Evolutionary conservation across 1,140 invertebrate genomes (phyloP), one percentile per base, ranked within the genome.

Genomic region (Ctenoplectra terminalis): DNA sequence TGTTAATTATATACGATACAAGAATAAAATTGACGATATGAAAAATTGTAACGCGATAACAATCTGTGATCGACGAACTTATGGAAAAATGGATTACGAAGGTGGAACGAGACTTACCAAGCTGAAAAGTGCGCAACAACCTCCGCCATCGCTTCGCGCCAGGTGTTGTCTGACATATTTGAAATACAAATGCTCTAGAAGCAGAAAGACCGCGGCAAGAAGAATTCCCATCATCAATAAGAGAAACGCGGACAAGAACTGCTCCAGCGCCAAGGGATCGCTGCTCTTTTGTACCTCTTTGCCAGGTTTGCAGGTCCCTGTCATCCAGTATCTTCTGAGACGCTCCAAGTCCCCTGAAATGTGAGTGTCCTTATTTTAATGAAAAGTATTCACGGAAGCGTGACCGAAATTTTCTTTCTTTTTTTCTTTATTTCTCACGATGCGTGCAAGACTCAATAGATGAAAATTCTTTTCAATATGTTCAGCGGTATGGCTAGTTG

Each of bases 211-310:
- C 0, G 97, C 96, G 0, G 98, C 97, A 74, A 99, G 93, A 64
- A 99, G 93, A 82, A 99, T 98, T 46, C 99, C 99, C 74, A 97
- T 97, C 95, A 98, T 98, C 20, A 99, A 95, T 75, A 99, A 95
- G 17, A 99, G 95, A 92, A 99, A 99, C 26, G 99, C 99, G 48
- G 98, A 99, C 89, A 99, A 96, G 93, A 99, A 99, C 94, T 99
- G 99, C 91, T 99, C 98, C 58, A 99, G 95, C 2, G 98, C 98
- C 82, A 99, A 94, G 0, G 98, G 98, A 92, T 99, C 98, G 75
- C 97, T 97, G 58, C 96, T 97, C 91, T 98, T 98, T 88, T 97
- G 96, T 90, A 98, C 97, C 91, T 98, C 97, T 89, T 98, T 98
- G 26, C 97, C 97, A 0, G 97, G 97, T 88, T 98, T 97, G 93